Evolutionary conservation across 2,113 vertebrate species (phyloP).

Genomic region (Podiceps cristatus): DNA sequence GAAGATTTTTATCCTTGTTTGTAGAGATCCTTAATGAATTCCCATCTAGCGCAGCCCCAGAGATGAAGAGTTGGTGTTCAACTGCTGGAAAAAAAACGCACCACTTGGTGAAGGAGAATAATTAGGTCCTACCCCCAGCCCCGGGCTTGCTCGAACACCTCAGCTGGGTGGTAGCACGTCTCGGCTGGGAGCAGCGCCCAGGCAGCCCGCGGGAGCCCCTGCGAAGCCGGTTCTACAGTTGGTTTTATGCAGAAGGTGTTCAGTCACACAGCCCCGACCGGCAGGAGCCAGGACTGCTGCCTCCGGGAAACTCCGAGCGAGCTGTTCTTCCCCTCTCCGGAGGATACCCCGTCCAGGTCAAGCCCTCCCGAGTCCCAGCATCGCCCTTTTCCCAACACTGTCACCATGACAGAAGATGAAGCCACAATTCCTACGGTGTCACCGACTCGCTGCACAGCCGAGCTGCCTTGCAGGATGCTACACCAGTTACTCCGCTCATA

Average conservation of each 20-base stretch:
- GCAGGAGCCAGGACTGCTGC: background rate
- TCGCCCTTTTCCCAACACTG: rapidly evolving
- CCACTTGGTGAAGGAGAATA: background rate
- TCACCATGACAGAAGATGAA: background rate
- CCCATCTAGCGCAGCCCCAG: background rate
- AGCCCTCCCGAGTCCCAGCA: background rate
- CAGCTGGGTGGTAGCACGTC: rapidly evolving
- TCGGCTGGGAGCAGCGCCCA: background rate
- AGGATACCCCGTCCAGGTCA: rapidly evolving
- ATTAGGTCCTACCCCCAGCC: background rate
- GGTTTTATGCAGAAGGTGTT: background rate
- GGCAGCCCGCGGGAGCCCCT: background rate
- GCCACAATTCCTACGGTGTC: rapidly evolving
- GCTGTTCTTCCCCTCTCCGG: background rate
- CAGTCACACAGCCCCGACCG: rapidly evolving
- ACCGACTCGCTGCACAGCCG: rapidly evolving
- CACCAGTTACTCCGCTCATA: rapidly evolving
- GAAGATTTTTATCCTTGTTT: background rate
- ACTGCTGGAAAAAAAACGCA: background rate
- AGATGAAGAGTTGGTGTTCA: background rate
- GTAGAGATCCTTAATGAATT: background rate
- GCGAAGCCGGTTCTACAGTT: background rate
- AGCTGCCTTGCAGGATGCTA: background rate
- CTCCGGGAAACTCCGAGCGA: background rate
- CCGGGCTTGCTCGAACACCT: background rate